Evolutionary conservation across 2,797 vertebrate species (phyloP), one percentile per base, ranked within the genome.

Genomic region (Gallinago stenura): DNA sequence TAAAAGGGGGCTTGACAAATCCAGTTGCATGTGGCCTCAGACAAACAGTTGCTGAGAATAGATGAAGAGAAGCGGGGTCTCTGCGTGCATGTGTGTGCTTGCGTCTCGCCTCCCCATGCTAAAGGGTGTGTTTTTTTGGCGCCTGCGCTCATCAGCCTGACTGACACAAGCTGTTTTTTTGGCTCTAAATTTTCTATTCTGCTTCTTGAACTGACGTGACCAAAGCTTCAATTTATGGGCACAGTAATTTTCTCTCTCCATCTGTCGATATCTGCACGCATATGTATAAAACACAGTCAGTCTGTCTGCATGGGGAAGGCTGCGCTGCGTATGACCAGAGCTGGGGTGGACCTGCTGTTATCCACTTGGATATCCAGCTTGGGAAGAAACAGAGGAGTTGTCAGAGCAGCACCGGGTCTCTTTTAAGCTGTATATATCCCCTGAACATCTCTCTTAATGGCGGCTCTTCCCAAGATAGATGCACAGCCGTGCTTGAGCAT

Each of bases 1-100:
- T 98, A 98, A 98, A 98, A 98, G 98, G 98, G 98, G 98, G 97
- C 97, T 98, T 98, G 98, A 98, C 98, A 98, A 97, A 98, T 98
- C 97, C 98, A 96, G 97, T 98, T 96, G 97, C 94, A 95, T 98
- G 97, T 98, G 98, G 97, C 97, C 98, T 97, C 97, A 97, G 97
- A 98, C 98, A 97, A 97, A 98, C 97, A 96, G 97, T 95, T 96
- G 87, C 97, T 89, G 96, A 87, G 97, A 94, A 96, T 80, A 95
- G 95, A 97, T 98, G 96, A 87, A 78, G 91, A 95, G 95, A 68
- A 92, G 79, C 20, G 12, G 81, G 78, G 90, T 91, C 95, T 71
- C 50, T 22, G 61, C 8, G 16, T 92, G 77, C 39, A n/a, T 81
- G 86, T 21, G 26, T 31, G 72, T 69, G 41, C 53, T 87, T 77